Conservation (phyloP, 2,797 vertebrate genomes). For the Falco cherrug region DNA sequence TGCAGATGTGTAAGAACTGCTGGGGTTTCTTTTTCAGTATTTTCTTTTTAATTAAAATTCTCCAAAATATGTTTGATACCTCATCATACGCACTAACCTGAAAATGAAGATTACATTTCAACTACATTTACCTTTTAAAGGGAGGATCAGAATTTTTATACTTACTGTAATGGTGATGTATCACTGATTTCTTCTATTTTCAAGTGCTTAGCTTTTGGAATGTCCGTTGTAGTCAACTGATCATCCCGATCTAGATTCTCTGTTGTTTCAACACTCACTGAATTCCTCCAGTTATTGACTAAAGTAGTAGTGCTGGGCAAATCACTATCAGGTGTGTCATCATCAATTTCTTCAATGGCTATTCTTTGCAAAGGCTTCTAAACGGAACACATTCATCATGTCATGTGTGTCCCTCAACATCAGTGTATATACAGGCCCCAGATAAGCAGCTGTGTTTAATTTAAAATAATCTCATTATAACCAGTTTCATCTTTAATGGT, state of each 20-base stretch:
- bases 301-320: not conserved
- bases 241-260: conserved; percentile 50
- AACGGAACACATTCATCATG: conserved; percentile 25
- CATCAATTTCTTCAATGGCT: conserved; percentile 87
- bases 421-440: not conserved
- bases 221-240: conserved; percentile 70
- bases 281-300: not conserved
- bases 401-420: not conserved
- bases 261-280: not conserved
- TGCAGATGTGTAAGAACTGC: not conserved
- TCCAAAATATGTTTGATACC: not conserved
- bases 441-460: not conserved
- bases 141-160: not conserved
- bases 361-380: conserved; percentile 90
- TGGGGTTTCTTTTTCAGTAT: not conserved
- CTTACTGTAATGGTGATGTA: conserved; percentile 64
- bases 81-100: not conserved
- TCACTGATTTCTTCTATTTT: conserved; percentile 88
- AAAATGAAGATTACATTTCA: not conserved
- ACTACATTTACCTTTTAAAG: not conserved
- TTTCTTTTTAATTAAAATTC: not conserved
- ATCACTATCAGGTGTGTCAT: conserved; percentile 55
- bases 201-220: conserved; percentile 87
- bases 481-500: not conserved
- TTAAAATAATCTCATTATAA: not conserved